These are phyloP conservation scores for Morelia viridis DNA, from an alignment of 2,797 vertebrate species.

Conservation along the genomic window DNA sequence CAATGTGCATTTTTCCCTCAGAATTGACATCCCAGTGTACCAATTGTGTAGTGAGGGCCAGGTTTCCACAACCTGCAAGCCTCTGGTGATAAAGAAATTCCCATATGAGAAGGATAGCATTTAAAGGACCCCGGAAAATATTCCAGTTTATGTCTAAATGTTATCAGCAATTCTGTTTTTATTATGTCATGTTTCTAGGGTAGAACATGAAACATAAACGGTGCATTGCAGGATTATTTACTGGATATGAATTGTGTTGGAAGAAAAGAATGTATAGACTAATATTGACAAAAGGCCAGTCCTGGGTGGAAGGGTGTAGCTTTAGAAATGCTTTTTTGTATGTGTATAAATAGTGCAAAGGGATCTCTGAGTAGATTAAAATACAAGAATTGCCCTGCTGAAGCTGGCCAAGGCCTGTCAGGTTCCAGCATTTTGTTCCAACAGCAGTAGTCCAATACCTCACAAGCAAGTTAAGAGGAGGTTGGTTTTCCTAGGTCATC, in stretches of 20 bases:
- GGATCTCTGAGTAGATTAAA: background rate
- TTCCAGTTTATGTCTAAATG: background rate
- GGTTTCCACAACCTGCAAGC: background rate
- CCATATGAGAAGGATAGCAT: background rate
- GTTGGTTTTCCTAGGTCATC: background rate
- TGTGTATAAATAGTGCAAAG: background rate
- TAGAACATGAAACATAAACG: background rate
- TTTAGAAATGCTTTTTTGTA: background rate
- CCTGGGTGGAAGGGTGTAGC: background rate
- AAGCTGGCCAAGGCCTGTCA: background rate
- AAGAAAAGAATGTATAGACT: background rate
- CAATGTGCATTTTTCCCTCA: background rate
- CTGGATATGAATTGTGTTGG: background rate
- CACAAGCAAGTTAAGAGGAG: background rate
- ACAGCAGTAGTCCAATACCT: background rate
- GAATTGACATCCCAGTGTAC: background rate
- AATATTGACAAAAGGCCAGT: slow-evolving; percentile 17
- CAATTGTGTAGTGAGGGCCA: background rate
- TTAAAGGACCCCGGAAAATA: background rate
- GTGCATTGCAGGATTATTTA: background rate
- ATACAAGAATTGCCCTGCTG: background rate
- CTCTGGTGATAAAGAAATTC: background rate
- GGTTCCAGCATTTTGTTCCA: background rate
- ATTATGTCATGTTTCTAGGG: background rate
- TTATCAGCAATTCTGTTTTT: background rate